Evolutionary conservation across 1,140 invertebrate genomes (phyloP).

Genomic region (Temnothorax curvispinosus): DNA sequence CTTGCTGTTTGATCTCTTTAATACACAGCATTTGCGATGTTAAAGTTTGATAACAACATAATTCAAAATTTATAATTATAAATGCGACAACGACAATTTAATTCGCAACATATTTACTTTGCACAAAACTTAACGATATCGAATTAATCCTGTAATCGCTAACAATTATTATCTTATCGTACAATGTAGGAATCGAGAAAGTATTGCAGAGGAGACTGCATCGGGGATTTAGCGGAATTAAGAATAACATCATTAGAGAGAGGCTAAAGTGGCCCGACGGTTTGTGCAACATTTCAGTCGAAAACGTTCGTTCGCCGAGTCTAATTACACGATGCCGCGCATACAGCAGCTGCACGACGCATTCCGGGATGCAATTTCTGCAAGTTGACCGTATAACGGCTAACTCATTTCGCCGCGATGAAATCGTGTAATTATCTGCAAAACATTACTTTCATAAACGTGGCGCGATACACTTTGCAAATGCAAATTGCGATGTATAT

Average conservation of each 20-base stretch:
- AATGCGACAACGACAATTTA: not conserved
- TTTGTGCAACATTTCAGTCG: slow-evolving; percentile 54
- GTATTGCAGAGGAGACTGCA: slow-evolving; percentile 18
- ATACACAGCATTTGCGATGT: not conserved
- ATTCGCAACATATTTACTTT: not conserved
- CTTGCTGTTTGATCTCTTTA: not conserved
- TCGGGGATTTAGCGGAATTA: slow-evolving; percentile 50
- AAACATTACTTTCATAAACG: slow-evolving; percentile 54
- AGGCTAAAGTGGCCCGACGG: slow-evolving; percentile 35
- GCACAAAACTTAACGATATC: not conserved
- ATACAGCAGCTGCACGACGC: slow-evolving; percentile 44
- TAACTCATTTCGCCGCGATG: slow-evolving; percentile 53
- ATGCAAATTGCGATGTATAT: not conserved
- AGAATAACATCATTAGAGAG: slow-evolving; percentile 56
- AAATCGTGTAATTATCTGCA: slow-evolving; percentile 57
- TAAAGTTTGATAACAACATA: not conserved
- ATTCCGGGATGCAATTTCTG: slow-evolving; percentile 54
- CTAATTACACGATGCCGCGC: slow-evolving; percentile 48
- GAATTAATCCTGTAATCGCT: slow-evolving; percentile 2
- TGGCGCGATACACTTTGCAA: not conserved
- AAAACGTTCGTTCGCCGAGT: slow-evolving; percentile 53
- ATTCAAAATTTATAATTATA: not conserved
- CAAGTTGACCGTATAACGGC: slow-evolving; percentile 58
- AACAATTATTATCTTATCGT: slow-evolving; percentile 9
- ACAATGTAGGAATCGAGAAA: not conserved